Base-by-base conservation (phyloP, 2,888 invertebrate species). In the Lithophane ornitopus region DNA sequence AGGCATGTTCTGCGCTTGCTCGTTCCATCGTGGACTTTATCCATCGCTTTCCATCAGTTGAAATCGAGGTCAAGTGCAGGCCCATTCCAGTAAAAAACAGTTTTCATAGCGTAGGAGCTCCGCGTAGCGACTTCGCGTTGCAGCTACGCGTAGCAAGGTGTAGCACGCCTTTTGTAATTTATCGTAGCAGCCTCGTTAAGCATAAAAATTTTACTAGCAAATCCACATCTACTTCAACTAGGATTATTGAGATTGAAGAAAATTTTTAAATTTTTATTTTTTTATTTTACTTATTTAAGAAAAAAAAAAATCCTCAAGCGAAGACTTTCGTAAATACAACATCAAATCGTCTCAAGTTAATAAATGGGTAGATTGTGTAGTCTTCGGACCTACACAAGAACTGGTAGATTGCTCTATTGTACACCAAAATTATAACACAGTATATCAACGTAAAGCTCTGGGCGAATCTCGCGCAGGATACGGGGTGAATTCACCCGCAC, bases 41-140 rank as follows among this genome's bases (percentile, higher is more conserved):
- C 11, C 28, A 28, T 59, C 28, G 9, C 4, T 9, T 1, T 28
- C 11, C 28, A 28, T 59, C 28, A 19, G 9, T 9, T 1, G 58
- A 28, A 9, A 58, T 28, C 9, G 2, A 58, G n/a, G 14, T n/a
- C 14, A 26, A 56, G 16, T 19, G 4, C 58, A 7, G 58, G 58
- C 19, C 1, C 6, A 28, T 58, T 19, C 7, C 16, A 26, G 4
- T 28, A 28, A 19, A 16, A 58, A 28, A 28, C 2, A 7, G 59
- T 34, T 19, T 44, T 41, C 41, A n/a, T 16, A 62, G 41, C 41
- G 19, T 19, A 41, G 11, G 12, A 19, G 19, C 3, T 19, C 26
- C 63, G 63, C 41, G 41, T 63, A 63, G n/a, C 39, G 1, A 9
- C n/a, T n/a, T 0, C n/a, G 39, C 39, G 67, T 70, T 39, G 75